Conservation (phyloP, 2,797 vertebrate species). For the Mallotus villosus region DNA sequence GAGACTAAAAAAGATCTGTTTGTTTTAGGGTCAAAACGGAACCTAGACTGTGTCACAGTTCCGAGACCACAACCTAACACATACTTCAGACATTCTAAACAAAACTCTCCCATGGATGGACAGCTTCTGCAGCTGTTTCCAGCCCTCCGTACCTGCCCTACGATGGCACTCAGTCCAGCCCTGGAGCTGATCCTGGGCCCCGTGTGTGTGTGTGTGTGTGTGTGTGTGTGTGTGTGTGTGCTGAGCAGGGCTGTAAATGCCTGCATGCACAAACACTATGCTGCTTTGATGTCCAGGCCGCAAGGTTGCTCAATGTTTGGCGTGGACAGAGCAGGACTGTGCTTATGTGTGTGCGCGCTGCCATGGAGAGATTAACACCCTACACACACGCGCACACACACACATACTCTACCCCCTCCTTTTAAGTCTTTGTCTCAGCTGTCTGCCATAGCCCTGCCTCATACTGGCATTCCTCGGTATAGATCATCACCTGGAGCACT, state of each 20-base stretch:
- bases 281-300: constrained; percentile 58
- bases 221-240: constrained; percentile 40
- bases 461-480: constrained; percentile 57
- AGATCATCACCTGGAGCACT: constrained; percentile 50
- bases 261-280: constrained; percentile 50
- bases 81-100: constrained; percentile 53
- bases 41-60: constrained; percentile 37
- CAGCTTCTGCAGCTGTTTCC: constrained; percentile 32
- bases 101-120: constrained; percentile 34
- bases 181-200: background rate
- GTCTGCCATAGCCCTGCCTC: constrained; percentile 37
- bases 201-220: constrained; percentile 25
- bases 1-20: constrained; percentile 21
- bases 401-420: constrained; percentile 7
- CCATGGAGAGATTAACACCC: background rate
- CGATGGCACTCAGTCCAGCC: constrained; percentile 17
- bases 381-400: constrained; percentile 21
- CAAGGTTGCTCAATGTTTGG: constrained; percentile 51
- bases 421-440: constrained; percentile 32
- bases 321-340: constrained; percentile 29
- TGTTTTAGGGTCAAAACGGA: constrained; percentile 33
- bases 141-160: constrained; percentile 36
- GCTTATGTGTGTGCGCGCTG: background rate
- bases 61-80: constrained; percentile 47
- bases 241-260: constrained; percentile 53